A percentile compares a stretch with the other conserved stretches of the same genome.
Evolutionary conservation across 2,797 vertebrate species (phyloP).

Genomic region (Sebastiscus tertius): DNA sequence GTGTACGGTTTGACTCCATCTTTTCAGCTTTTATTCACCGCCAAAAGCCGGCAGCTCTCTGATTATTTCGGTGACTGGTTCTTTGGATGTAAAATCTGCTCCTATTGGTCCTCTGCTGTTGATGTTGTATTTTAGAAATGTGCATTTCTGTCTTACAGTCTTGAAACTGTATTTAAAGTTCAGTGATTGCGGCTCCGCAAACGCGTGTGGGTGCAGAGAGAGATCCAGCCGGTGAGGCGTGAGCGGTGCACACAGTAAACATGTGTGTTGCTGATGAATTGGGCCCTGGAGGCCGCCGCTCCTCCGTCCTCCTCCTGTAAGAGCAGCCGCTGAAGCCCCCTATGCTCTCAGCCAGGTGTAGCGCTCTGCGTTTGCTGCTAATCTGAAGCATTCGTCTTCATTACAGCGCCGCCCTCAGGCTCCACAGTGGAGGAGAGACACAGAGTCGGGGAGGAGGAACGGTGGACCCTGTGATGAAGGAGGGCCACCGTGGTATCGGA

Average conservation of each 20-base stretch:
- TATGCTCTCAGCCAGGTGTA: slow-evolving; percentile 53
- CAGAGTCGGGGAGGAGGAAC: slow-evolving; percentile 20
- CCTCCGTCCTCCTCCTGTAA: slow-evolving; percentile 25
- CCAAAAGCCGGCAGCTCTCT: not conserved
- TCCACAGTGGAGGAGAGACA: slow-evolving; percentile 10
- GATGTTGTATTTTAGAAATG: not conserved
- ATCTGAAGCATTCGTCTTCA: slow-evolving; percentile 72
- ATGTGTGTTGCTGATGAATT: slow-evolving; percentile 56
- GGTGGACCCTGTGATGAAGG: slow-evolving; percentile 23
- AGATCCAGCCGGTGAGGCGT: slow-evolving; percentile 5
- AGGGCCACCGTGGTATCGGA: slow-evolving; percentile 19
- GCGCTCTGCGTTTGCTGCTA: slow-evolving; percentile 46
- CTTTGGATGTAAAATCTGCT: not conserved
- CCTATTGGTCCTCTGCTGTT: not conserved
- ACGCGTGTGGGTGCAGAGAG: slow-evolving; percentile 18
- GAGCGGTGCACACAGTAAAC: slow-evolving; percentile 20
- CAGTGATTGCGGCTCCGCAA: not conserved
- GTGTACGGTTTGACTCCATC: not conserved
- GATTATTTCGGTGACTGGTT: not conserved
- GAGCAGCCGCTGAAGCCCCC: not conserved
- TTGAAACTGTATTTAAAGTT: slow-evolving; percentile 8
- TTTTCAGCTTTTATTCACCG: not conserved
- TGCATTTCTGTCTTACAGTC: not conserved
- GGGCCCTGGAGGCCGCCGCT: slow-evolving; percentile 43
- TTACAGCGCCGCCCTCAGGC: slow-evolving; percentile 66